Conservation (phyloP, 2,888 invertebrate genomes). For the Meteorus cinctellus region DNA sequence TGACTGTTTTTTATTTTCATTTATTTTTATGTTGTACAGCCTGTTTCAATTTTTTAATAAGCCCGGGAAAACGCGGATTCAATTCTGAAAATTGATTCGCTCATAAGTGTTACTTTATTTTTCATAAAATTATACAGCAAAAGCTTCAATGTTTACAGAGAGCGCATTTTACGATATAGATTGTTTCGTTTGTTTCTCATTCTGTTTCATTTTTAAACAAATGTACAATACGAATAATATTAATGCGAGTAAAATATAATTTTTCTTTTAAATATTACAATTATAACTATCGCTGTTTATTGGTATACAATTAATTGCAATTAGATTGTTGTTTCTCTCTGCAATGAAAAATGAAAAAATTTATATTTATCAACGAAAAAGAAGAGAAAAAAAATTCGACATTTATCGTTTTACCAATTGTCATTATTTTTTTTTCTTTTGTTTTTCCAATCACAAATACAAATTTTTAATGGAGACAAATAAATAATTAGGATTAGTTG, state of each 20-base stretch:
- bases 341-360: not conserved
- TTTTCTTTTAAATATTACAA: not conserved
- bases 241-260: constrained; percentile 7
- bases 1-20: too few relatives aligned
- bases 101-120: constrained; percentile 62
- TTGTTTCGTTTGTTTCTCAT: not conserved
- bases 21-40: too few relatives aligned
- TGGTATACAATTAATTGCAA: too few relatives aligned
- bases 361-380: not conserved
- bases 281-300: not conserved
- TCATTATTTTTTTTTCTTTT: not conserved
- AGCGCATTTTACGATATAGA: constrained; percentile 27
- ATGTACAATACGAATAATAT: constrained; percentile 32
- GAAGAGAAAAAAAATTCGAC: not conserved
- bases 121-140: constrained; percentile 68
- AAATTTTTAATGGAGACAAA: not conserved
- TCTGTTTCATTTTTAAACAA: constrained; percentile 40
- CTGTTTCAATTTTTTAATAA: too few relatives aligned
- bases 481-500: not conserved
- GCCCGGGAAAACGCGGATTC: too few relatives aligned
- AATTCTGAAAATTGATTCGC: not conserved
- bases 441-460: not conserved
- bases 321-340: too few relatives aligned
- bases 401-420: too few relatives aligned
- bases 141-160: constrained; percentile 64